These are phyloP conservation scores for Leptoteleia sp. DNA, from an alignment of 1,140 invertebrate species.

Conservation along the genomic window DNA sequence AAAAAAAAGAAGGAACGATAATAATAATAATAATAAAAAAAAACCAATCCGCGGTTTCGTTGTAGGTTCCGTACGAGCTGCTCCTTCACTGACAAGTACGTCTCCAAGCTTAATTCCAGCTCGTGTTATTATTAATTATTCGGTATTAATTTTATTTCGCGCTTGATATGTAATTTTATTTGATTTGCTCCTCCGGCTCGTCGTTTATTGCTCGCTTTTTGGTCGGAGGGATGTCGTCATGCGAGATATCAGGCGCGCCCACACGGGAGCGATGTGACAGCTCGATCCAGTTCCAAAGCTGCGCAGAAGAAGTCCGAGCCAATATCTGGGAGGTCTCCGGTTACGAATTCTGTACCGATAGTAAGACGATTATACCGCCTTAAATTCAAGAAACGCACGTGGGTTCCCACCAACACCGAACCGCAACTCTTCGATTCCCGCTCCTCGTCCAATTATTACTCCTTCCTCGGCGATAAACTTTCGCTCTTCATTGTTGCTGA, in stretches of 20 bases:
- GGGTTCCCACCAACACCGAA: slow-evolving; percentile 65
- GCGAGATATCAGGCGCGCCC: slow-evolving; percentile 65
- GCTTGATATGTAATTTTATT: slow-evolving; percentile 47
- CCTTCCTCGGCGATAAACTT: slow-evolving; percentile 61
- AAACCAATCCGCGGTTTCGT: slow-evolving; percentile 11
- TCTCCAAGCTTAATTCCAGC: slow-evolving; percentile 32
- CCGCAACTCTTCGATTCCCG: slow-evolving; percentile 64
- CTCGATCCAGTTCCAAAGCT: slow-evolving; percentile 65
- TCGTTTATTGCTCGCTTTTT: slow-evolving; percentile 48
- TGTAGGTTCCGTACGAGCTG: neutral
- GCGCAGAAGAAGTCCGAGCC: slow-evolving; percentile 59
- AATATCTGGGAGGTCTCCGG: slow-evolving; percentile 66
- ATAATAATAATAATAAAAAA: neutral
- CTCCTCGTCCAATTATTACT: slow-evolving; percentile 65
- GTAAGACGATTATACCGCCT: slow-evolving; percentile 68
- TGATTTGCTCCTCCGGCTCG: slow-evolving; percentile 23
- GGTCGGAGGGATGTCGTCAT: slow-evolving; percentile 59
- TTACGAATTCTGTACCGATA: slow-evolving; percentile 65
- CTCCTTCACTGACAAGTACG: slow-evolving; percentile 21
- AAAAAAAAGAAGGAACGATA: neutral
- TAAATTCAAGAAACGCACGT: slow-evolving; percentile 66
- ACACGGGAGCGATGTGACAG: slow-evolving; percentile 67
- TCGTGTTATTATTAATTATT: slow-evolving; percentile 64
- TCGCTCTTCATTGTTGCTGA: slow-evolving; percentile 64
- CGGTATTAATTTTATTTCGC: slow-evolving; percentile 58